Percentiles rank a stretch among this genome's conserved stretches.
phyloP scores from a whole-genome alignment of 2,888 invertebrate species.

The Shargacucullia verbasci region DNA sequence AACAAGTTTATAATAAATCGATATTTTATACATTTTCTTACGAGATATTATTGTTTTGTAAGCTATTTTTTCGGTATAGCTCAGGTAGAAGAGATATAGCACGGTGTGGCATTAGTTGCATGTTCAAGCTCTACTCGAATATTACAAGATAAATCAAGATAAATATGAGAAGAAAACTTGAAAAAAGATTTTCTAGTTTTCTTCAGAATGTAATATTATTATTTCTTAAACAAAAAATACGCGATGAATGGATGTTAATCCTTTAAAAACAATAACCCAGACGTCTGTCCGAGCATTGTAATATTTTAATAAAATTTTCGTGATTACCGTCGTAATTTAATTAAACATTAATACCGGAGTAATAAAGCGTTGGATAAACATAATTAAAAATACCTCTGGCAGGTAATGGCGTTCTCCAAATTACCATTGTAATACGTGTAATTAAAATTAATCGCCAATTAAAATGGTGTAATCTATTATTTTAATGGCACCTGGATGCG shows the following conservation, averaged over 20 bases:
- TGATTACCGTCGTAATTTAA: slow-evolving; percentile 61
- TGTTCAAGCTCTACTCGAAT: no score
- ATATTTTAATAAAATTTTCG: slow-evolving; percentile 20
- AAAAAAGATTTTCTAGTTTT: no score
- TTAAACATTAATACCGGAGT: slow-evolving; percentile 64
- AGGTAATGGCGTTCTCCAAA: slow-evolving; percentile 43
- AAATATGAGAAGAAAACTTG: no score
- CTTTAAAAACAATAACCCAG: slow-evolving; percentile 11
- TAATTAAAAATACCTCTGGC: slow-evolving; percentile 68
- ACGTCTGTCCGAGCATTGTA: not conserved
- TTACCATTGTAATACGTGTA: slow-evolving; percentile 50
- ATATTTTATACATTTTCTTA: no score
- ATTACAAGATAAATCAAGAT: no score
- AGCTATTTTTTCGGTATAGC: no score
- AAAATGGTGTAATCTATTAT: slow-evolving; percentile 59
- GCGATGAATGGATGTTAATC: not conserved
- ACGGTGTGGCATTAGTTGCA: no score
- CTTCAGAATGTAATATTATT: no score
- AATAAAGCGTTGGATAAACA: slow-evolving; percentile 67
- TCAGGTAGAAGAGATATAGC: no score
- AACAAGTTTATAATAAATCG: no score
- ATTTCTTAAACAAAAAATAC: not conserved
- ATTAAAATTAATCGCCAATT: slow-evolving; percentile 66
- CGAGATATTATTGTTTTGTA: no score
- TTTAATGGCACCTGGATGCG: slow-evolving; percentile 44